Evolutionary conservation across 2,797 vertebrate species (phyloP).

Genomic region (Neomorphus geoffroyi): DNA sequence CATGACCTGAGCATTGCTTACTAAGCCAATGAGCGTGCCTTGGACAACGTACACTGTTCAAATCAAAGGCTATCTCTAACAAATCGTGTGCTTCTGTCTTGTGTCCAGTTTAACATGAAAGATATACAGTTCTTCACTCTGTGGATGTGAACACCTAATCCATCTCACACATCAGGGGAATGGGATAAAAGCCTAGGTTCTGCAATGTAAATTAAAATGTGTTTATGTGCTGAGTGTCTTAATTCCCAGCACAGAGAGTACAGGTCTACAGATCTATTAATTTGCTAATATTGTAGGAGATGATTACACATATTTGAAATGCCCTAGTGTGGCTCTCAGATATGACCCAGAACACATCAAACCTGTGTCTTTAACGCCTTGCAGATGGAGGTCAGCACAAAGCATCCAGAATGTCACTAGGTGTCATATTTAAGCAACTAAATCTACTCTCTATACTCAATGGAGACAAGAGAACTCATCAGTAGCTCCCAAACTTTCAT

Average conservation of each 20-base stretch:
- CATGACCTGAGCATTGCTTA: background rate
- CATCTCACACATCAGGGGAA: background rate
- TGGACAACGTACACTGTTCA: background rate
- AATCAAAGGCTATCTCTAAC: background rate
- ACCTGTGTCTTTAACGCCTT: background rate
- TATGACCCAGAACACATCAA: background rate
- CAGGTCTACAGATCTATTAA: background rate
- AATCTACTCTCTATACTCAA: background rate
- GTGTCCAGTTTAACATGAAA: background rate
- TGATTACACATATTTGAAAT: background rate
- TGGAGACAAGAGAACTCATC: background rate
- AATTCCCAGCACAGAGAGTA: background rate
- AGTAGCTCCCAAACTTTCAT: background rate
- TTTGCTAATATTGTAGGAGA: background rate
- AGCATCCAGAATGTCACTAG: background rate
- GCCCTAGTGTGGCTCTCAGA: background rate
- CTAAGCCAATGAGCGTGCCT: background rate
- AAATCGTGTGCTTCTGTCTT: background rate
- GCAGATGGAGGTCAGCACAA: background rate
- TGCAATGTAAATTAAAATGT: background rate
- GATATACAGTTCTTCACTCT: background rate
- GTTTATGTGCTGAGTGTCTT: background rate
- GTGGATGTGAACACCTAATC: background rate
- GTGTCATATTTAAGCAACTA: background rate
- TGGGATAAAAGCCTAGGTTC: background rate